Percentiles rank a stretch among this genome's conserved stretches.
Conservation (phyloP, 2,113 vertebrate species). For the Notechis scutatus region DNA sequence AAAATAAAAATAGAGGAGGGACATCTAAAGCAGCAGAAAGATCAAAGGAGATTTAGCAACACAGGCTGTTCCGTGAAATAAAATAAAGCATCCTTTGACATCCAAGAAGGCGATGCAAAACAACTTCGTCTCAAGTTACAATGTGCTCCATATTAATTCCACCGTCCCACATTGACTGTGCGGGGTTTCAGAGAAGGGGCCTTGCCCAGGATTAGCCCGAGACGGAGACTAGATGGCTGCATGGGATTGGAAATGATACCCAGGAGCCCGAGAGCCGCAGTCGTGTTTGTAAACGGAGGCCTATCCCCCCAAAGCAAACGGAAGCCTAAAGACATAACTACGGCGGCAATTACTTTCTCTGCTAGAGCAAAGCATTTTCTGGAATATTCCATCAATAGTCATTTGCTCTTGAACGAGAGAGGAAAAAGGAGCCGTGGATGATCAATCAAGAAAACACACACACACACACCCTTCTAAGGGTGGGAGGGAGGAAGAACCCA, state of each 20-base stretch:
- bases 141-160: neutral
- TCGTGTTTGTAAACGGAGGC: neutral
- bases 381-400: conserved; percentile 26
- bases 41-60: neutral
- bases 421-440: conserved; percentile 7
- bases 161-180: neutral
- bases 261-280: neutral
- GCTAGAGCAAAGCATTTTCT: conserved; percentile 12
- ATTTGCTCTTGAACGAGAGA: conserved; percentile 20
- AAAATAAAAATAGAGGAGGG: neutral
- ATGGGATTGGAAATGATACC: neutral
- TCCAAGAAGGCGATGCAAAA: neutral
- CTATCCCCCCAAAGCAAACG: neutral
- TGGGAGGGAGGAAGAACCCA: neutral
- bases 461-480: neutral
- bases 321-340: neutral
- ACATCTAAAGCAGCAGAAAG: neutral
- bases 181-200: neutral
- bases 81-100: neutral
- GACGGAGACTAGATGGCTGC: neutral
- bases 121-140: neutral
- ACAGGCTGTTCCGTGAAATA: neutral
- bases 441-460: conserved; percentile 22
- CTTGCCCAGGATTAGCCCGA: neutral
- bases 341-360: neutral